Conservation (phyloP, 2,797 vertebrate species). For the Poecilia velifera region DNA sequence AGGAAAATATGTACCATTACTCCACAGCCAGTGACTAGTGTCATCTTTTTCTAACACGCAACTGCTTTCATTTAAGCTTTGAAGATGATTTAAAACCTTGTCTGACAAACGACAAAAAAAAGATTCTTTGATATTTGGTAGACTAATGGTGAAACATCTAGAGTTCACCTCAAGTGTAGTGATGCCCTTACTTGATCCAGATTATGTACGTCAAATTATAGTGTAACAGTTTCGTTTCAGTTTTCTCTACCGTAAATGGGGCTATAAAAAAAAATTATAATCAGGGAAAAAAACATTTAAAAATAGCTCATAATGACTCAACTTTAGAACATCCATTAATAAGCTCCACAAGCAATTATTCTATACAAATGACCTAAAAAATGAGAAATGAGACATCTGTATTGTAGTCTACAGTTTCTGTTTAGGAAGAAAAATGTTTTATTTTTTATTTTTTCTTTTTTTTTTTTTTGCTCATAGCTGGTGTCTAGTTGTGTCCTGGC, state of each 20-base stretch:
- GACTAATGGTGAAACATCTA: background rate
- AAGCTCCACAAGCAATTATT: background rate
- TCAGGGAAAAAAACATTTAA: background rate
- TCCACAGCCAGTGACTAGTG: background rate
- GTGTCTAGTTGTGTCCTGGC: background rate
- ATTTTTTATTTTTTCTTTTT: too few relatives aligned
- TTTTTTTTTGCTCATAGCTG: background rate
- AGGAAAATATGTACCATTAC: background rate
- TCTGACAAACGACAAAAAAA: background rate
- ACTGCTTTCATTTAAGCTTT: background rate
- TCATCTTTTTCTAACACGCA: background rate
- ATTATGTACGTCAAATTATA: conserved; percentile 8
- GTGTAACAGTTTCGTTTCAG: conserved; percentile 7
- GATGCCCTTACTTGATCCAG: conserved; percentile 4
- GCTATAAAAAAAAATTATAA: background rate
- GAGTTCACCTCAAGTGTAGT: background rate
- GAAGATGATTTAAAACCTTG: background rate
- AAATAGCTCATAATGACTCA: conserved; percentile 5
- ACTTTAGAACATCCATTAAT: conserved; percentile 9
- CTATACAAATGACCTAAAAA: background rate
- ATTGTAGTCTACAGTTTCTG: background rate
- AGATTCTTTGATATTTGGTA: background rate
- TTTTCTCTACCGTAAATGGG: background rate
- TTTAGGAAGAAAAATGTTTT: background rate
- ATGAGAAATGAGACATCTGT: too few relatives aligned